phyloP scores from a whole-genome alignment of 2,888 invertebrate species.

The Dasypogon diadema region DNA sequence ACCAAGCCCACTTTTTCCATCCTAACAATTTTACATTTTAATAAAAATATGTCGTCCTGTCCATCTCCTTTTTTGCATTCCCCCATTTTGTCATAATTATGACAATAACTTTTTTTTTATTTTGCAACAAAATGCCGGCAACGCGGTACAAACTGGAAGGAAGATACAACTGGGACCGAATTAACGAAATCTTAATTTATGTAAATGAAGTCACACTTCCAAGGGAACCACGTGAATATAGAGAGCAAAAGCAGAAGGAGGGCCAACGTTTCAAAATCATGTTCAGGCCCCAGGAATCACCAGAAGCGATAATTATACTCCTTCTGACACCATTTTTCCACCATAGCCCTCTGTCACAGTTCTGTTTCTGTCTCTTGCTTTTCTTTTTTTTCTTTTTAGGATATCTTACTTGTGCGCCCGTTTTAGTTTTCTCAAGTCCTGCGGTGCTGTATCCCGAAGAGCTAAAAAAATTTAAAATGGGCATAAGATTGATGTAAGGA shows the following conservation, averaged over 20 bases:
- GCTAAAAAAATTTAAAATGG: conserved; percentile 5
- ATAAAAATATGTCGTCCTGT: no score
- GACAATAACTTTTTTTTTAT: no score
- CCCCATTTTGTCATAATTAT: no score
- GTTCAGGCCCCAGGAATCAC: conserved; percentile 15
- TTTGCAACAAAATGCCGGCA: conserved; percentile 1
- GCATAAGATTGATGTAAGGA: conserved; percentile 45
- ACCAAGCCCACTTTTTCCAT: no score
- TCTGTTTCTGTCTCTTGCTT: conserved; percentile 13
- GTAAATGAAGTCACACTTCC: conserved; percentile 54
- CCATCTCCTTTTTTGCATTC: no score
- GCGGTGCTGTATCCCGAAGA: not conserved
- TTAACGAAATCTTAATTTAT: conserved; percentile 54
- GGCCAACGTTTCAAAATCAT: conserved; percentile 3
- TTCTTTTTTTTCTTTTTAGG: conserved; percentile 7
- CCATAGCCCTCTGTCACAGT: conserved; percentile 2
- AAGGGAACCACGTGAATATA: conserved; percentile 38
- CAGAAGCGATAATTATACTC: conserved; percentile 52
- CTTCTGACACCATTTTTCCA: conserved; percentile 50
- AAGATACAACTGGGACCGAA: conserved; percentile 7
- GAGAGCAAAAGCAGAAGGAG: not conserved
- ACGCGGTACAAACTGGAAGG: not conserved
- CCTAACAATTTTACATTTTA: no score
- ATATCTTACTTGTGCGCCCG: not conserved
- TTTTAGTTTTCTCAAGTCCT: not conserved